Conservation (phyloP, 2,888 invertebrate species). For the Ptilodon capucinus region DNA sequence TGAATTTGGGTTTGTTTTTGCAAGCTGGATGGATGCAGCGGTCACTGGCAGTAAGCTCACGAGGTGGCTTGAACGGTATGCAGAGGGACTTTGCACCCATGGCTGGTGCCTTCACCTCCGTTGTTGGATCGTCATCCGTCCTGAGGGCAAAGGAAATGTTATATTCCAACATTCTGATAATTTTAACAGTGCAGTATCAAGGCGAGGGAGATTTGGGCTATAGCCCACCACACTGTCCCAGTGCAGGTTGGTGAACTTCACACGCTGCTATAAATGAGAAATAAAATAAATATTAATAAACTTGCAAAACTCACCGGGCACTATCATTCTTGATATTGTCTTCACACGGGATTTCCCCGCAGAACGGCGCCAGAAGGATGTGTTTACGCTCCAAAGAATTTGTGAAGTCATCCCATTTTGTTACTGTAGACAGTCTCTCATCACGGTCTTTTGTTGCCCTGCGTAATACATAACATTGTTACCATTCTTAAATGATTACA, state of each 20-base stretch:
- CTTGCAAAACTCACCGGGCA: constrained; percentile 88
- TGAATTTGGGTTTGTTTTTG: constrained; percentile 89
- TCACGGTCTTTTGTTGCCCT: constrained; percentile 92
- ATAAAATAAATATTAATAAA: too few species aligned
- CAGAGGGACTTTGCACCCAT: constrained; percentile 99
- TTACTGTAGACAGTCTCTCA: constrained; percentile 86
- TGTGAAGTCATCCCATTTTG: constrained; percentile 92
- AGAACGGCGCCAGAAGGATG: constrained; percentile 97
- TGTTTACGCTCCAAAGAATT: constrained; percentile 92
- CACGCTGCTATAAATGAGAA: too few species aligned
- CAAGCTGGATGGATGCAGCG: constrained; percentile 96
- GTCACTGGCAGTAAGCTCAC: constrained; percentile 81
- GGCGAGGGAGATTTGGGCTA: too few species aligned
- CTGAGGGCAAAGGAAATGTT: constrained; percentile 62
- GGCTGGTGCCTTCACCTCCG: constrained; percentile 91
- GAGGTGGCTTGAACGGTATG: constrained; percentile 95
- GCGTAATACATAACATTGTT: too few species aligned
- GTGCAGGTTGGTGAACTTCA: too few species aligned
- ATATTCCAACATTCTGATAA: too few species aligned
- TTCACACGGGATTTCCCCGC: constrained; percentile 94
- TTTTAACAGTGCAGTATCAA: too few species aligned
- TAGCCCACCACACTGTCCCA: too few species aligned
- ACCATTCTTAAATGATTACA: too few species aligned
- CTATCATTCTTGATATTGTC: constrained; percentile 98
- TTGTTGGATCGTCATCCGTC: constrained; percentile 82